Evolutionary conservation across 2,888 invertebrate genomes (phyloP), one percentile per base, ranked within the genome.

Genomic region (Macaria liturata): DNA sequence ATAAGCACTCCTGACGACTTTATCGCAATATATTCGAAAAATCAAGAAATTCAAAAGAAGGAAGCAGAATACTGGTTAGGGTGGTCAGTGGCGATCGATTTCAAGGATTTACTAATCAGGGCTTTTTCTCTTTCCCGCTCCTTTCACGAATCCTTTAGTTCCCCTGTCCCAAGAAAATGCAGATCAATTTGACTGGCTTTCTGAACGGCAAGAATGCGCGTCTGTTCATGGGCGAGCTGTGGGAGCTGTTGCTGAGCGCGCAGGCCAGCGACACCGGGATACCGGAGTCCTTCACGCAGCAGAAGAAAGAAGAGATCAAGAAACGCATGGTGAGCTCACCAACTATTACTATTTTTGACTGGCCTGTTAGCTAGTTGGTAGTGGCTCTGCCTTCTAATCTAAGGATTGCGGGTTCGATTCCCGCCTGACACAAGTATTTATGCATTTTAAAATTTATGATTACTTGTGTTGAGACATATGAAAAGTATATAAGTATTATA

Each of bases 171-270:
- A 97, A 98, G 89, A 97, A 98, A 91, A 99, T 99, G 96, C 99
- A 99, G 94, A 99, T 99, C 80, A 99, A 99, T 91, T 93, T 99
- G 87, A 99, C 99, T 47, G 99, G 99, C 48, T 99, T 99, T 88
- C 93, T 99, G 64, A 99, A 99, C 83, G 98, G 98, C 8, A 98
- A 98, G 86, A 98, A 99, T 89, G 98, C 99, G 20, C 94, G 99
- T 44, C 95, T 97, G 72, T 99, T 99, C 88, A 98, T 99, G 97
- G 97, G 97, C 3, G 99, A 99, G 86, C 93, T 99, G 54, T 99
- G 99, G 99, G 96, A 97, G 65, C 90, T 99, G 69, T 91, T 99
- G 68, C 93, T 98, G 62, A 98, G 98, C 54, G 99, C 99, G 2
- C 98, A 98, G 87, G 97, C 98, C 51, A 97, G 97, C 70, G 97